A percentile compares a stretch with the other conserved stretches of the same genome.
Conservation (phyloP, 64 coral and sea anemone species). For the Cladopsammia gracilis region DNA sequence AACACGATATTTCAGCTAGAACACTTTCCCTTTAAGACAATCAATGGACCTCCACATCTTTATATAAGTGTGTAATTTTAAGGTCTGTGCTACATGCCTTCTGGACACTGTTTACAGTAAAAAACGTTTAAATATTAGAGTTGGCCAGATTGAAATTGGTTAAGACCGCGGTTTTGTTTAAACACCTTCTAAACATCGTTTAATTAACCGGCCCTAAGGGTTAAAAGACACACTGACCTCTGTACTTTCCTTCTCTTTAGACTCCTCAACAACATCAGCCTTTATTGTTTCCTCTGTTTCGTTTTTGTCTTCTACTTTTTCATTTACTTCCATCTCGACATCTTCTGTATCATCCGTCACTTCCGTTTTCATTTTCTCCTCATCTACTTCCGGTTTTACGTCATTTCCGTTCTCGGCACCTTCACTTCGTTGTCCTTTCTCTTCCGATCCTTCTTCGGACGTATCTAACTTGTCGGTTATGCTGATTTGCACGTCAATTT, state of each 20-base stretch:
- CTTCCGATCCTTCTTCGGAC: background rate
- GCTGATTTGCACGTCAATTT: slow-evolving; percentile 31
- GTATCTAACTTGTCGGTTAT: slow-evolving; percentile 15
- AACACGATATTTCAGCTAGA: too few relatives aligned
- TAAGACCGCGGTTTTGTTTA: too few relatives aligned
- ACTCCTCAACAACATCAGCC: background rate
- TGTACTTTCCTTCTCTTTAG: background rate
- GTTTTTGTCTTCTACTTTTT: background rate
- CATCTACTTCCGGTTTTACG: background rate
- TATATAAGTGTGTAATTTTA: too few relatives aligned
- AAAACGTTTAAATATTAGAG: too few relatives aligned
- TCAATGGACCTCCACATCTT: too few relatives aligned
- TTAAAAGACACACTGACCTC: background rate
- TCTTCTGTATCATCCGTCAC: background rate
- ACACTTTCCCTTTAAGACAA: too few relatives aligned
- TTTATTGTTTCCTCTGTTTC: background rate
- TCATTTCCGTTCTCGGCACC: background rate
- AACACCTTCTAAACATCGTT: too few relatives aligned
- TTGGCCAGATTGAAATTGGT: too few relatives aligned
- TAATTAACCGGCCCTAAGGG: too few relatives aligned
- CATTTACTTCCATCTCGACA: slow-evolving; percentile 5
- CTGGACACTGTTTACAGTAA: too few relatives aligned
- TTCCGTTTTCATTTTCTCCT: background rate
- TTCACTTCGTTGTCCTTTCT: background rate
- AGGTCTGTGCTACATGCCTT: too few relatives aligned